These are phyloP conservation scores for Sminthurides bifidus DNA, from an alignment of 1,140 invertebrate genomes.

Conservation along the genomic window DNA sequence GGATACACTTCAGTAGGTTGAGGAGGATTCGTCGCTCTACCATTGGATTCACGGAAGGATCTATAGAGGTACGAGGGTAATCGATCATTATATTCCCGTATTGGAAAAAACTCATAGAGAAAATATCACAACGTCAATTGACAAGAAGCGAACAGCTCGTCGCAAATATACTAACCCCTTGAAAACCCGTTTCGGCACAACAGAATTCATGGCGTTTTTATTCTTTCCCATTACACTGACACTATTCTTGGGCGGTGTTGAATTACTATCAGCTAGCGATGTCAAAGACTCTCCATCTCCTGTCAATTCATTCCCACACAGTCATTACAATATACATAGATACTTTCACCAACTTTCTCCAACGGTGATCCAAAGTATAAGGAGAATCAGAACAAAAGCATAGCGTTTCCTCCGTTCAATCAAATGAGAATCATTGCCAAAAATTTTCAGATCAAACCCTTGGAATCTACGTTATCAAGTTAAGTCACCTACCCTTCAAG, in stretches of 20 bases:
- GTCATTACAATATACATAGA: no score
- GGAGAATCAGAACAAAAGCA: not conserved
- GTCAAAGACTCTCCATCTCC: not conserved
- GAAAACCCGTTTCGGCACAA: conserved; percentile 7
- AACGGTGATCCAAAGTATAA: not conserved
- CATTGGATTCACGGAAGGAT: conserved; percentile 12
- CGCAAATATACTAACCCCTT: conserved; percentile 6
- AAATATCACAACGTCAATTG: no score
- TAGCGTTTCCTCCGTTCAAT: not conserved
- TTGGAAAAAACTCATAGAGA: not conserved
- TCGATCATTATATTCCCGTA: not conserved
- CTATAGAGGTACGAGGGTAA: no score
- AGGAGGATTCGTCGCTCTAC: not conserved
- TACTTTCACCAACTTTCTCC: not conserved
- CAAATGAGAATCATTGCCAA: not conserved
- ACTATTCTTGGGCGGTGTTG: conserved; percentile 7
- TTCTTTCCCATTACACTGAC: not conserved
- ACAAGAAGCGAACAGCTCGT: no score
- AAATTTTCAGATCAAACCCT: not conserved
- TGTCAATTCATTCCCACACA: not conserved
- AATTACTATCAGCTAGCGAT: not conserved
- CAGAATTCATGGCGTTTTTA: not conserved
- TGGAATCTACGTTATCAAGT: not conserved
- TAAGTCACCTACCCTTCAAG: conserved; percentile 4
- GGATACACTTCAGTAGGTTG: conserved; percentile 21